Evolutionary conservation across 2,113 vertebrate genomes (phyloP), one percentile per base, ranked within the genome.

Genomic region (Planiliza haematocheilus): DNA sequence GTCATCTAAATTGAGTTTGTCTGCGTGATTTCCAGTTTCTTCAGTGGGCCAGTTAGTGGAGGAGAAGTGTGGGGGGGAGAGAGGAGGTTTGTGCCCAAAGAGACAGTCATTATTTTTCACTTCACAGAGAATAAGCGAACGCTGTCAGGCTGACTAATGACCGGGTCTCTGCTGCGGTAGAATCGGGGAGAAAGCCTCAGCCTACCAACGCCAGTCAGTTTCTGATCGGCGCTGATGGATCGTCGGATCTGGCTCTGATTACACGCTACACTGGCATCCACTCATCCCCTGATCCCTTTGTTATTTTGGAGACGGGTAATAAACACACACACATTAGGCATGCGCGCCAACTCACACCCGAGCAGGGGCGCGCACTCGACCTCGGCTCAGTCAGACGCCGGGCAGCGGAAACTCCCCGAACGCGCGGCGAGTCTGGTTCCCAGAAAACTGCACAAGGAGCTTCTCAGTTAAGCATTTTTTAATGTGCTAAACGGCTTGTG

Each of bases 121-220:
- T 77, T 83, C 70, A 83, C 37, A 52, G 79, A 74, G 49, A 80
- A 79, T 53, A 87, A 81, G 86, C 72, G 80, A 74, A 79, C 37
- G 41, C 65, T 87, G 93, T 89, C 90, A 91, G 79, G 45, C 84
- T 84, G 89, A 88, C 82, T 89, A 91, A 87, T 90, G 83, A 78
- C 63, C 34, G 67, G 67, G 38, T 73, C 85, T 84, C 63, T 70
- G 70, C 80, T 86, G 88, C 39, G 79, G 84, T 88, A 71, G 82
- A 84, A 88, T 87, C 87, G 84, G 80, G n/a, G 70, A 87, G 69
- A 86, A 73, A 76, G 72, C 77, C 76, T 79, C 45, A 42, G 45
- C 57, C 80, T 52, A 49, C 73, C n/a, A 17, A 50, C 75, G 83
- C 86, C 84, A 86, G 65, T 84, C 78, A 68, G 67, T 64, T 49